Base-by-base conservation (phyloP, 1,140 invertebrate species). In the Zaprionus capensis region DNA sequence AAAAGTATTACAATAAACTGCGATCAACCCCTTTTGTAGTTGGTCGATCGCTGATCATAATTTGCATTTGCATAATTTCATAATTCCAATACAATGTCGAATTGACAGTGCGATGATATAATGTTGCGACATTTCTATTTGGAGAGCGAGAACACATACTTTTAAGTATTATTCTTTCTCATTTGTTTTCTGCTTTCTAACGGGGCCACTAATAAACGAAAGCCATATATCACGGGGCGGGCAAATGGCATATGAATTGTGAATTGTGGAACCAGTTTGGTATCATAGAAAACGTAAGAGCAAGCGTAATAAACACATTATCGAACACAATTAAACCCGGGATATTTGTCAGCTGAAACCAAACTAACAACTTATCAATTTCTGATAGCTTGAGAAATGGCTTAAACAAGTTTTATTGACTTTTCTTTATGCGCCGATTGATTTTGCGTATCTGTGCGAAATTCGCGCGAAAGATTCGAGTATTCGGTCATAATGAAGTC, bases 61-160 rank as follows among this genome's bases (percentile, higher is more conserved):
- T 76, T 81, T 28, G 22, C 20, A 88, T 90, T 90, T 90, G 85
- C 85, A 90, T 90, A 90, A 90, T 85, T 78, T 90, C 85, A 90
- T 90, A 90, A 90, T 90, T 90, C 75, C 70, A 88, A 81, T 73
- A 88, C 74, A 81, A 84, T 80, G 63, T 31, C 56, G 74, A 85
- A 85, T 78, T 78, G 81, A 80, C 64, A 72, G 59, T 72, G 72
- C 57, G 56, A 66, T 67, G 69, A 66, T 72, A 72, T 72, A 76
- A 72, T 61, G 55, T 26, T 36, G 26, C 34, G 41, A 59, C 34
- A 15, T 17, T 38, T 61, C 24, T 68, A 38, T 22, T n/a, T 36
- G 12, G 17, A 64, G 15, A 44, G 17, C 31, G n/a, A 9, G 2
- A 34, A 34, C 0, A 4, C 41, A 28, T 71, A 44, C 36, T 55